These are phyloP conservation scores for Rhyzopertha dominica DNA, from an alignment of 1,140 invertebrate genomes.

Conservation along the genomic window DNA sequence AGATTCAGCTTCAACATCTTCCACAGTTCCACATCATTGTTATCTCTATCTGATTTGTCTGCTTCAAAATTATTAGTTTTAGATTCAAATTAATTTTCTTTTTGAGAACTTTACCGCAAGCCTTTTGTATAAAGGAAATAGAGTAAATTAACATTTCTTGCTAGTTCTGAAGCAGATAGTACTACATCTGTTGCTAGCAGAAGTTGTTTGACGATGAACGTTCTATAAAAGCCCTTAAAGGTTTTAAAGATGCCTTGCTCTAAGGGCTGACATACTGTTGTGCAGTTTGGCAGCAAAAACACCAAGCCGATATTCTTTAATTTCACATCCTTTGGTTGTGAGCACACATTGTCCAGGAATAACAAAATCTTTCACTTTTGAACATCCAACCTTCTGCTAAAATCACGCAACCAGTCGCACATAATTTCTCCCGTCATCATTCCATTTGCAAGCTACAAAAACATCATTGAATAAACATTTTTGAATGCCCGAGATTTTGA, in stretches of 20 bases:
- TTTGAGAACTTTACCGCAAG: no score
- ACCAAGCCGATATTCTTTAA: no score
- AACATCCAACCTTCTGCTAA: conserved; percentile 36
- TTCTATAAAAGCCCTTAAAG: conserved; percentile 18
- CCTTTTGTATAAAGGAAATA: no score
- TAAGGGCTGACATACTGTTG: conserved; percentile 14
- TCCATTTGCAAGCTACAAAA: conserved; percentile 15
- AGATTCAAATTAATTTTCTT: no score
- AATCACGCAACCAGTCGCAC: conserved; percentile 31
- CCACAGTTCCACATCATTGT: no score
- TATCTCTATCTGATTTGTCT: no score
- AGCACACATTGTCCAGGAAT: conserved; percentile 18
- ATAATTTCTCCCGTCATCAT: conserved; percentile 24
- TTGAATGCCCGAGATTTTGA: conserved; percentile 11
- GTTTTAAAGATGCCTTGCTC: conserved; percentile 25
- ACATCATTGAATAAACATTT: conserved; percentile 13
- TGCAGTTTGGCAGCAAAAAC: conserved; percentile 18
- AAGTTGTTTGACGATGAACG: conserved; percentile 11
- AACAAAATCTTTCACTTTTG: conserved; percentile 45
- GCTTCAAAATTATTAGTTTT: no score
- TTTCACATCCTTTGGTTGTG: conserved; percentile 14
- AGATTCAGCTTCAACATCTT: no score
- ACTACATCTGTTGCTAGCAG: conserved; percentile 4
- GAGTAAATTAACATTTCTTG: conserved; percentile 4
- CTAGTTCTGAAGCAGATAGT: conserved; percentile 1